phyloP scores from a whole-genome alignment of 2,888 invertebrate species.

The Fissipunctia ypsillon region DNA sequence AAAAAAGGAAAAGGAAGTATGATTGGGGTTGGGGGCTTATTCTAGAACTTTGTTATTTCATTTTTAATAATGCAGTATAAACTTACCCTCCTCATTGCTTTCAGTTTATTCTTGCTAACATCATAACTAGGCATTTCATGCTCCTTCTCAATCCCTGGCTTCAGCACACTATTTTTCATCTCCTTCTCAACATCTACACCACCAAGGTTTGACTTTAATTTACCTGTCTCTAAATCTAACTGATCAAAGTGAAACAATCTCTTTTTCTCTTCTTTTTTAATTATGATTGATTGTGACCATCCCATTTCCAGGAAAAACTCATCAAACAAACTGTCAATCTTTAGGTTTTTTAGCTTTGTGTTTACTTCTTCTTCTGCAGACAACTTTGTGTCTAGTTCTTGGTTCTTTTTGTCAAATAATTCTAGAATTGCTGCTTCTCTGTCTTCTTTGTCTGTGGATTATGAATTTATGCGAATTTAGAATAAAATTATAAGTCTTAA shows the following conservation, averaged over 20 bases:
- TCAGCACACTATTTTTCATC: slow-evolving; percentile 91
- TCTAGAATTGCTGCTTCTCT: slow-evolving; percentile 77
- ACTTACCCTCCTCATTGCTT: slow-evolving; percentile 89
- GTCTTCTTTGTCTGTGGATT: slow-evolving; percentile 80
- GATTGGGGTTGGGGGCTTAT: too few species aligned
- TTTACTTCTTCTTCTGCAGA: slow-evolving; percentile 78
- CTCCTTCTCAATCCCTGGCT: slow-evolving; percentile 92
- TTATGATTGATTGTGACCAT: slow-evolving; percentile 79
- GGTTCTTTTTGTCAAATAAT: slow-evolving; percentile 81
- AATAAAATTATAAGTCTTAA: neutral
- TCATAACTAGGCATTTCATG: slow-evolving; percentile 91
- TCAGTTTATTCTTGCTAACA: slow-evolving; percentile 90
- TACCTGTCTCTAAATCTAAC: slow-evolving; percentile 82
- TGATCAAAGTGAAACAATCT: slow-evolving; percentile 83
- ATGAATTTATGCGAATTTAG: neutral
- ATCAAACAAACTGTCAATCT: slow-evolving; percentile 81
- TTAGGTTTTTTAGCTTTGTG: slow-evolving; percentile 79
- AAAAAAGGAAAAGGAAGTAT: too few species aligned
- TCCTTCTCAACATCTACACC: slow-evolving; percentile 89
- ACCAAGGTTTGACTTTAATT: slow-evolving; percentile 83
- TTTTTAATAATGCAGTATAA: too few species aligned
- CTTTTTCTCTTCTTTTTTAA: slow-evolving; percentile 77
- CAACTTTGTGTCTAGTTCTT: slow-evolving; percentile 78
- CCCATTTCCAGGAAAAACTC: slow-evolving; percentile 85
- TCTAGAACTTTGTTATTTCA: too few species aligned